Evolutionary conservation across 2,797 vertebrate genomes (phyloP), one percentile per base, ranked within the genome.

Genomic region (Microhierax caerulescens): DNA sequence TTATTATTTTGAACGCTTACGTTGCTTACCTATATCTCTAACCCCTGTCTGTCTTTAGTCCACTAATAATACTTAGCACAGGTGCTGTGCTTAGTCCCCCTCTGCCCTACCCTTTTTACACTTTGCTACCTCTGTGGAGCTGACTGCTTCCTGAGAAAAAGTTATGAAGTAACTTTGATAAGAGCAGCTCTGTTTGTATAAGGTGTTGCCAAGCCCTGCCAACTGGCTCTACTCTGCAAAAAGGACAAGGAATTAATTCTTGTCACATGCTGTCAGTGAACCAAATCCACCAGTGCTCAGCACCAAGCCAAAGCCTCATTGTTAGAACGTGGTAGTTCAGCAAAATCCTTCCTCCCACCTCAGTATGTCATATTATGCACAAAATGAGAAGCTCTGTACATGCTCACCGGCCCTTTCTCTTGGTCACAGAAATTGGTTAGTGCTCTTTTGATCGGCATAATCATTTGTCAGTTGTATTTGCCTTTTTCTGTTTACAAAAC

Each of bases 361-460:
- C 28, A 45, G 17, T 11, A 69, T 76, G 85, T 73, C 27, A 24
- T 36, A 22, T 43, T 28, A 41, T 3, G 6, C 18, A 74, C 51
- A 50, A 93, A 90, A 79, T 23, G 24, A 86, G 64, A 63, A 91
- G 39, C 16, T 23, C 69, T 59, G 37, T 12, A 25, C 4, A 13
- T 4, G 14, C 60, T 34, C 65, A 78, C 8, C 47, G 30, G 13
- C 24, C 24, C 41, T 81, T 83, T 45, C n/a, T 69, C 37, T 57
- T 50, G 11, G 7, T 72, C 43, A 76, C 54, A 73, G 34, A 72
- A 90, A 56, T 16, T 18, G 12, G 11, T 63, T 83, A 65, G 41
- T 0, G 3, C 14, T 68, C 9, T 75, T 89, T 65, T 27, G 54
- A 41, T 80, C 23, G 57, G 20, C 0, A 0, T 45, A 28, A 60